Evolutionary conservation across 2,888 invertebrate species (phyloP), one percentile per base, ranked within the genome.

Genomic region (Dasypogon diadema): DNA sequence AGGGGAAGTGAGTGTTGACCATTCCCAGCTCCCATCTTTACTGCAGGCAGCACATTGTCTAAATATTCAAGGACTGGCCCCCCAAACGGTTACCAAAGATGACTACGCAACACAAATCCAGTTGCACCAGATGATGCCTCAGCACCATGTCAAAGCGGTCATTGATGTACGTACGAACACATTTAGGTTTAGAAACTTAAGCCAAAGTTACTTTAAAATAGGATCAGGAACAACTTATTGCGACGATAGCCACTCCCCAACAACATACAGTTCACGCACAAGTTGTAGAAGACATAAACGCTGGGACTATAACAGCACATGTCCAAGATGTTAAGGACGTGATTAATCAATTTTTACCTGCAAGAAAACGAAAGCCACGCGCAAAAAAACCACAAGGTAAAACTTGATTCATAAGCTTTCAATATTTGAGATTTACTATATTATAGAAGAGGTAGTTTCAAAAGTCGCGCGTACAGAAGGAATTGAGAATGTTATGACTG

Each of bases 1-100:
- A 54, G 90, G 90, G 60, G 90, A 90, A 85, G 89, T 90, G 24
- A 90, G 89, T 79, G 89, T 90, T 22, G 90, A 90, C 82, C 89
- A 89, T 77, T 88, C 88, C 60, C 90, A 90, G 80, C 82, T 90
- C 75, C 90, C 90, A 22, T 90, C 90, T 51, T 83, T 90, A 30
- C 83, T 90, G 73, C 90, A 90, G 83, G 90, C 90, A 10, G 90
- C 90, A 3, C 89, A 90, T 79, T 90, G 89, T 80, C 84, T 90
- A 74, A 89, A 89, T 80, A 90, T 90, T 78, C 89, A 90, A 82
- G 90, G 90, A 26, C 82, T 90, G 78, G 88, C 89, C 6, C 89
- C 90, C 42, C 86, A 86, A 80, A 86, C 86, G 2, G 86, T 85
- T 70, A 85, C 86, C 72, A 87, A 87, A 80, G 86, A 87, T 79